Base-by-base conservation (phyloP, 2,888 invertebrate species). In the Eumerus sabulonum region DNA sequence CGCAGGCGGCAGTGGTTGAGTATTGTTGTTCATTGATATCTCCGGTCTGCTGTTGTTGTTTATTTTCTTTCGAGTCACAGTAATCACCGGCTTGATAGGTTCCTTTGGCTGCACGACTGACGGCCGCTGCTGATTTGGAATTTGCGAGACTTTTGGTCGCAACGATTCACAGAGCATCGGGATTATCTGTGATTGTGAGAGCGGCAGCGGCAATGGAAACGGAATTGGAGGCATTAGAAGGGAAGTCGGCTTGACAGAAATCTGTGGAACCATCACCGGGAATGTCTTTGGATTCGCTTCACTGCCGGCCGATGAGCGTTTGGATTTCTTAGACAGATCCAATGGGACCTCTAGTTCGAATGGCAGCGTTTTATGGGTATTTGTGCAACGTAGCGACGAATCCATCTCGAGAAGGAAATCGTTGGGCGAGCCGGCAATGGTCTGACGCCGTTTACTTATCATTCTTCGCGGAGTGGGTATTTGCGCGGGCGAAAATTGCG, bases 301-400 rank as follows among this genome's bases (percentile, higher is more conserved):
- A 5, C 54, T 53, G 12, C 74, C 74, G 14, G 81, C 62, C 1
- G 73, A 68, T 35, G 73, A 9, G 64, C 79, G 83, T 1, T 84
- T 83, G 0, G 86, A 82, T 74, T 88, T 88, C 63, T 87, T 87
- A 0, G 88, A 87, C 35, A 88, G 76, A 71, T 88, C 87, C 51
- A 88, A 82, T 12, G 88, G 87, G 9, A 73, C 82, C 54, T 87
- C 86, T 82, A 87, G 84, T 50, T 87, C 88, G 54, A 81, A 81
- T 12, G 81, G 81, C 13, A 81, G 44, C 35, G 76, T 70, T 18
- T 67, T 81, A 51, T 81, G 71, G 1, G 50, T 45, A 47, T 74
- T 68, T 19, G 76, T 57, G 64, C 73, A 68, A n/a, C 82, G 74
- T 0, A 79, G 40, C 7, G 27, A n/a, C 0, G 82, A 70, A 35